Conservation (phyloP, 2,888 invertebrate genomes). For the Rhyacophila evoluta region DNA sequence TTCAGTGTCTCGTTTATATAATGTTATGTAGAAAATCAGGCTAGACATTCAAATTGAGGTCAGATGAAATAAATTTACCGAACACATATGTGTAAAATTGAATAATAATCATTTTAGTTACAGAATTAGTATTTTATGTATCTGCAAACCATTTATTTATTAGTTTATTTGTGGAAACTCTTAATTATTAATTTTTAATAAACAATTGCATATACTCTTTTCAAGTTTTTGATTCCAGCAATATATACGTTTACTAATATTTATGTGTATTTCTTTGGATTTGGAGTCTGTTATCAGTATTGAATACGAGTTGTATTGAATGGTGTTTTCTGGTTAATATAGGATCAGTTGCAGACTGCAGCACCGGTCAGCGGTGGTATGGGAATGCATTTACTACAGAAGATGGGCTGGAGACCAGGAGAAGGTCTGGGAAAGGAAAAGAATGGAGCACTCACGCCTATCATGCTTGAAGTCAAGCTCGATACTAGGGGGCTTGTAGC, state of each 20-base stretch:
- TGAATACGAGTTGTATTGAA: conserved; percentile 3
- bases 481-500: conserved; percentile 92
- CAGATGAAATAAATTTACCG: no score
- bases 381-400: conserved; percentile 96
- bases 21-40: no score
- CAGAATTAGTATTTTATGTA: no score
- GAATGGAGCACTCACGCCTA: conserved; percentile 89
- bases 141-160: no score
- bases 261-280: not conserved
- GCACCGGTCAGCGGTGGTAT: conserved; percentile 93
- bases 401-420: conserved; percentile 99
- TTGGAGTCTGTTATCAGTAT: not conserved
- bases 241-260: not conserved
- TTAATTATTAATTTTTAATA: no score
- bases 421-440: conserved; percentile 97
- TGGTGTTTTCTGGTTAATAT: conserved; percentile 58
- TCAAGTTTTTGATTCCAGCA: not conserved
- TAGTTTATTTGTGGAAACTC: no score
- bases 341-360: conserved; percentile 93
- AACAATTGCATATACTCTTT: not conserved
- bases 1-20: no score
- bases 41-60: no score
- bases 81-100: no score
- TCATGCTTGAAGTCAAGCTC: conserved; percentile 93
- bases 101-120: no score